A percentile compares a stretch with the other conserved stretches of the same genome.
Evolutionary conservation across 2,113 vertebrate genomes (phyloP).

Genomic region (Petrocephalus microphthalmus): DNA sequence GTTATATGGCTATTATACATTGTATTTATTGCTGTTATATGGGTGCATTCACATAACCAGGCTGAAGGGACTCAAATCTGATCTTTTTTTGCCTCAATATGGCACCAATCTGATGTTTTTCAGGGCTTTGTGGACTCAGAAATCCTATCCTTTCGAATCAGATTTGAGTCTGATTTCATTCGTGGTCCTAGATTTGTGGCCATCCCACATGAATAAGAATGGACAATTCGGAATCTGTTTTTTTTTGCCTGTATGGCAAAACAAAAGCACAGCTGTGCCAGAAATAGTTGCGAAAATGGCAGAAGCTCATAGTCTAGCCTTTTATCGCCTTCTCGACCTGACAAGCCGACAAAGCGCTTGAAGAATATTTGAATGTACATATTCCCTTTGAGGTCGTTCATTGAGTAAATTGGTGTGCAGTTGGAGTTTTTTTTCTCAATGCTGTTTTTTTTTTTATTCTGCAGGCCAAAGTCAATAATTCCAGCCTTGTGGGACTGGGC

Average conservation of each 20-base stretch:
- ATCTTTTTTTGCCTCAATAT: no score
- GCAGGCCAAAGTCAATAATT: slow-evolving; percentile 98
- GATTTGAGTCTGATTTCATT: not conserved
- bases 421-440: not conserved
- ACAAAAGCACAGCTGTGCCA: no score
- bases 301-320: not conserved
- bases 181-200: not conserved
- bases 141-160: not conserved
- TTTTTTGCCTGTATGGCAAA: not conserved
- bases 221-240: not conserved
- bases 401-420: not conserved
- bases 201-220: not conserved
- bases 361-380: not conserved
- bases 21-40: not conserved
- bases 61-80: not conserved
- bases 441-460: slow-evolving; percentile 2
- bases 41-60: not conserved
- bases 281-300: not conserved
- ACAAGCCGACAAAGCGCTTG: no score
- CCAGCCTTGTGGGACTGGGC: slow-evolving; percentile 91
- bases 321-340: not conserved
- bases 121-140: not conserved
- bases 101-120: no score
- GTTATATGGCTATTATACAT: not conserved
- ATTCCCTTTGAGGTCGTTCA: not conserved